Evolutionary conservation across 2,888 invertebrate genomes (phyloP).

Genomic region (Monochamus alternatus): DNA sequence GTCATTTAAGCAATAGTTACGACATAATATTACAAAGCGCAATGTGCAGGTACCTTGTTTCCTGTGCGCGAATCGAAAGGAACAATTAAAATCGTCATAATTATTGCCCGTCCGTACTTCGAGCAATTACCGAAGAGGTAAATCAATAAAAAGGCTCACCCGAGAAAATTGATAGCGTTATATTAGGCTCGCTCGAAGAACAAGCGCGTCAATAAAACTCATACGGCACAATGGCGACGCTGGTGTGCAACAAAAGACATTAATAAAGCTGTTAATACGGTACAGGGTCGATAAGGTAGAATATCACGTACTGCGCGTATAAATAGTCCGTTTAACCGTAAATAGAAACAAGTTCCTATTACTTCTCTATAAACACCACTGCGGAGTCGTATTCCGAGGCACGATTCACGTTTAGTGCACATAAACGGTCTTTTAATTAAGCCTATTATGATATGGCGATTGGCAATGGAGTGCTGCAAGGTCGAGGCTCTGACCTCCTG

Average conservation of each 20-base stretch:
- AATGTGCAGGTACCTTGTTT: no score
- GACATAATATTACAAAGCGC: no score
- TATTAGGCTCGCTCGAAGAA: slow-evolving; percentile 29
- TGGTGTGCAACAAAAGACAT: slow-evolving; percentile 52
- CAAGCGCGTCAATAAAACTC: slow-evolving; percentile 22
- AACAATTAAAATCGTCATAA: no score
- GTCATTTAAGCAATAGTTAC: no score
- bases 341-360: slow-evolving; percentile 52
- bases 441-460: slow-evolving; percentile 28
- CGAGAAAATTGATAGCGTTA: not conserved
- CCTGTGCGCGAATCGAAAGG: no score
- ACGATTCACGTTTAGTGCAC: slow-evolving; percentile 28
- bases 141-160: not conserved
- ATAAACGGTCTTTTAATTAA: slow-evolving; percentile 35
- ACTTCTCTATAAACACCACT: slow-evolving; percentile 33
- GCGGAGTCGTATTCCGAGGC: slow-evolving; percentile 32
- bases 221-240: slow-evolving; percentile 25
- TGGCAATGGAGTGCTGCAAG: slow-evolving; percentile 10
- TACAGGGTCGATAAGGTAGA: slow-evolving; percentile 54
- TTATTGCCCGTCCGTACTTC: no score
- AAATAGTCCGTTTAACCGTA: slow-evolving; percentile 55
- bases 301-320: slow-evolving; percentile 54
- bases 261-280: slow-evolving; percentile 58
- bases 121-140: not conserved
- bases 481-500: not conserved